Conservation (phyloP, 1,140 invertebrate genomes). For the Chironomus tepperi region DNA sequence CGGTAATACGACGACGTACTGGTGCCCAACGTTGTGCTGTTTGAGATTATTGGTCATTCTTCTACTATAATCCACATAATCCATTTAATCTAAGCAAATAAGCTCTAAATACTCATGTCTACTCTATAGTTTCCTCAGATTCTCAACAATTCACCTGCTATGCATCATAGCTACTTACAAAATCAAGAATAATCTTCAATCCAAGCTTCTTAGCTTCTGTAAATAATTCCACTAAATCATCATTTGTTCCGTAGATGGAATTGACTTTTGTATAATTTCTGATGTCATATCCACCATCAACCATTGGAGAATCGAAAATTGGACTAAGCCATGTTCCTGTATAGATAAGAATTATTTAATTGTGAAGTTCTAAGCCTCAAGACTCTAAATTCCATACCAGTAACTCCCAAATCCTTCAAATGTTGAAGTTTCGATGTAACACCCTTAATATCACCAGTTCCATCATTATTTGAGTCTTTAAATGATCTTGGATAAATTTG, state of each 20-base stretch:
- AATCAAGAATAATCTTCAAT: constrained; percentile 71
- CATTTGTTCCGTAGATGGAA: constrained; percentile 58
- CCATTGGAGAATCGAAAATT: constrained; percentile 45
- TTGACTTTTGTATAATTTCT: constrained; percentile 59
- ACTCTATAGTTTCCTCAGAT: too few relatives aligned
- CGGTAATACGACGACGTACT: too few relatives aligned
- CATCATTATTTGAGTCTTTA: constrained; percentile 61
- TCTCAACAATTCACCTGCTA: constrained; percentile 57
- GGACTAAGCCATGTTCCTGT: constrained; percentile 46
- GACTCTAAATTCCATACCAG: background rate
- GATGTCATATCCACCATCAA: constrained; percentile 60
- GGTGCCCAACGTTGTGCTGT: too few relatives aligned
- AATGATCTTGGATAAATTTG: constrained; percentile 69
- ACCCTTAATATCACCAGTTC: constrained; percentile 59
- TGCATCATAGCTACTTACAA: constrained; percentile 65
- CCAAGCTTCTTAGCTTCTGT: constrained; percentile 47
- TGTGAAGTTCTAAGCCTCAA: background rate
- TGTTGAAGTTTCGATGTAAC: constrained; percentile 47
- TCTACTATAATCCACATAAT: too few relatives aligned
- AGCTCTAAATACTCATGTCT: too few relatives aligned
- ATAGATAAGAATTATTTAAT: constrained; percentile 25
- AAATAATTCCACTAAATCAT: constrained; percentile 58
- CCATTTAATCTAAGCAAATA: too few relatives aligned
- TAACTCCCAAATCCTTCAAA: constrained; percentile 48
- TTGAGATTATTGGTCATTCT: too few relatives aligned